A percentile compares a stretch with the other conserved stretches of the same genome.
phyloP scores from a whole-genome alignment of 2,113 vertebrate genomes.

The Heterochromis multidens region DNA sequence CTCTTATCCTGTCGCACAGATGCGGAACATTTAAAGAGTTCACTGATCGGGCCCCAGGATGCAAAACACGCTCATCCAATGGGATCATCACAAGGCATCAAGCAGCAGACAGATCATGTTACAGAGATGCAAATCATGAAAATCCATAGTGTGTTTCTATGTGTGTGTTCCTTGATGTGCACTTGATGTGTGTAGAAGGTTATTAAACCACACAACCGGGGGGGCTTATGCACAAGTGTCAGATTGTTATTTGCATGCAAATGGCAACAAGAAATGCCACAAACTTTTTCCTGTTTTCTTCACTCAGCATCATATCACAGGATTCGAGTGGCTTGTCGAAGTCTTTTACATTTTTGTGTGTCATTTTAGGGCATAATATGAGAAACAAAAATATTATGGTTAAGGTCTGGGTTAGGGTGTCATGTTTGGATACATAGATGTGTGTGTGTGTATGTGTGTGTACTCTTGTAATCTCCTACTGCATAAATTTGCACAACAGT shows the following conservation, averaged over 20 bases:
- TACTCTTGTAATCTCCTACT: background rate
- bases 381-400: background rate
- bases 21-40: slow-evolving; percentile 20
- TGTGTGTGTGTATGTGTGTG: background rate
- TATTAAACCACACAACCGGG: slow-evolving; percentile 8
- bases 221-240: slow-evolving; percentile 6
- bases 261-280: background rate
- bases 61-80: background rate
- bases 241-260: slow-evolving; percentile 49
- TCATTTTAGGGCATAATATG: background rate
- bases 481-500: background rate
- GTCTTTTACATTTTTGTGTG: too few relatives aligned
- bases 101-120: background rate
- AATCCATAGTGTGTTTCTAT: slow-evolving; percentile 1
- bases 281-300: background rate
- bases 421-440: background rate
- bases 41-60: background rate
- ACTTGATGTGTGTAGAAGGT: background rate
- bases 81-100: background rate
- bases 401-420: background rate
- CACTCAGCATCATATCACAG: background rate
- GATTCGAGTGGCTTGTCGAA: background rate
- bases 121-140: slow-evolving; percentile 22
- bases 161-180: background rate
- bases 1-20: slow-evolving; percentile 31